Base-by-base conservation (phyloP, 2,797 vertebrate genomes). In the Orestias chungarensis region DNA sequence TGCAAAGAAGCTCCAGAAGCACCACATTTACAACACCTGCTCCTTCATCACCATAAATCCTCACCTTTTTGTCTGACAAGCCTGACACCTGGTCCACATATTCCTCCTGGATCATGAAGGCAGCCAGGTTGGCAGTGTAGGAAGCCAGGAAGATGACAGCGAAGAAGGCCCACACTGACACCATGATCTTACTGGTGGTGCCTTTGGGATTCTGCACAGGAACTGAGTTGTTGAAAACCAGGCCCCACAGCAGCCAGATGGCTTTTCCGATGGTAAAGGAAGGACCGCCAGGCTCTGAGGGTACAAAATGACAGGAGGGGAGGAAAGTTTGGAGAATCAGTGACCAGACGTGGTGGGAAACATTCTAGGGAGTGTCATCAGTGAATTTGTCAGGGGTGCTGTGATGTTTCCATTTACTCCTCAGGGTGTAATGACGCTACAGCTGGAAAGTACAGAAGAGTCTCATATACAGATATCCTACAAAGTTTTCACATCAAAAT, bases 41-140 rank as follows among this genome's bases (percentile, higher is more conserved):
- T 78, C 43, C 71, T 78, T 40, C 71, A 69, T 40, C 65, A 23
- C 77, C 66, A 50, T 38, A 29, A 76, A 62, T 79, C 84, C 86
- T 84, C 95, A 99, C 98, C 97, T 99, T 99, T 94, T 99, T 99
- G 93, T 99, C 98, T 50, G 97, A 98, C 90, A 99, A 93, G 81
- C 97, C 98, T 17, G 97, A 96, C 91, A 99, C 98, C 93, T 99
- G 98, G 95, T 99, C 97, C 83, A 99, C 97, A 0, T 99, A 99
- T 83, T 99, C 98, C 88, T 99, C 98, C 91, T 99, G 98, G 94
- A 99, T 99, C 97, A 99, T 99, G 94, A 99, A 99, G 93, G 98
- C 98, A 82, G 98, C 98, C 93, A 99, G 94, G 93, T 99, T 99
- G 95, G 98, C 98, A 93, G 98, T 99, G 94, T 99, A 99, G 95